These are phyloP conservation scores for Columbina picui DNA, from an alignment of 2,113 vertebrate species.

Conservation along the genomic window DNA sequence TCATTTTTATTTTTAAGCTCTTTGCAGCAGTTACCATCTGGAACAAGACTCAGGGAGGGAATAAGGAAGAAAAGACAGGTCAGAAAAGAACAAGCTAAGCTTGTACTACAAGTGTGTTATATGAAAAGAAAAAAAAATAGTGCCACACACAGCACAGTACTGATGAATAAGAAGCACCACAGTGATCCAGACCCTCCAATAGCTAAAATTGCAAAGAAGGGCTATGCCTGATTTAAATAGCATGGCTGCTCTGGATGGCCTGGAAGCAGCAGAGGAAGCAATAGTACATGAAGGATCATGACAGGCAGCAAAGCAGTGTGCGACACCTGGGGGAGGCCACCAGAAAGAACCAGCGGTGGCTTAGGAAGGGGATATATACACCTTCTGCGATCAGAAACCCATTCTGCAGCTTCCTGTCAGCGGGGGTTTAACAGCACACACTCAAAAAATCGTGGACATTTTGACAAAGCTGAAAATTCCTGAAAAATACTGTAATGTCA, in stretches of 20 bases:
- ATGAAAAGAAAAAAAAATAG: neutral
- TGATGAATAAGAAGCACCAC: neutral
- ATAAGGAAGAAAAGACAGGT: neutral
- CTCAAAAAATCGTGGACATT: neutral
- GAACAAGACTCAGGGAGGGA: neutral
- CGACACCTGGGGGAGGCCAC: rapidly evolving
- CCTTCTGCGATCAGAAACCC: neutral
- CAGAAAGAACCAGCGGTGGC: neutral
- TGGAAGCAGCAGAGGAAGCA: neutral
- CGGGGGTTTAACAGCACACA: neutral
- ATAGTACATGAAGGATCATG: neutral
- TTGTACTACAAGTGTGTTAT: neutral
- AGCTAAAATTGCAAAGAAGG: neutral
- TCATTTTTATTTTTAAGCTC: neutral
- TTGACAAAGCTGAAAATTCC: neutral
- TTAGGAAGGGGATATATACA: neutral
- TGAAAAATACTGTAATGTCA: neutral
- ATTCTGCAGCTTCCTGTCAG: neutral
- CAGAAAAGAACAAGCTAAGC: neutral
- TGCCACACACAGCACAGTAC: rapidly evolving
- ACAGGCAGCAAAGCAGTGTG: neutral
- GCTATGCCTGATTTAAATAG: neutral
- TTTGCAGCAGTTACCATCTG: neutral
- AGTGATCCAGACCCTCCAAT: rapidly evolving
- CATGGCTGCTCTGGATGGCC: rapidly evolving